Percentiles rank a stretch among this genome's conserved stretches.
Evolutionary conservation across 2,113 vertebrate genomes (phyloP).

Genomic region (Gobio gobio): DNA sequence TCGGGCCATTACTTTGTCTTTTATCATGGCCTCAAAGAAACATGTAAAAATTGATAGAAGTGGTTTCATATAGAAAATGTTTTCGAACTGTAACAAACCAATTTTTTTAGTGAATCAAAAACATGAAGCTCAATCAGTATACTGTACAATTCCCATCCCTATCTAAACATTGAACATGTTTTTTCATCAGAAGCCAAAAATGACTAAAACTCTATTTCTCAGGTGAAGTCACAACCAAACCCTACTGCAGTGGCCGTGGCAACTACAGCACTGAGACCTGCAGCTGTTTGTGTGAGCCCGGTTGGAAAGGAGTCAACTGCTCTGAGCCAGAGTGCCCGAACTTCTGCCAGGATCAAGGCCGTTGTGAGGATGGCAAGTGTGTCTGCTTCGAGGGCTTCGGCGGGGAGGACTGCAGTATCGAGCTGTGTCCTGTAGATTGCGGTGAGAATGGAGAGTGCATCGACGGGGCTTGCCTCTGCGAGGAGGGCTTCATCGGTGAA

Average conservation of each 20-base stretch:
- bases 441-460: constrained; percentile 84
- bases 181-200: not conserved
- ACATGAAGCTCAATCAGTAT: not conserved
- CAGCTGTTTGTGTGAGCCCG: constrained; percentile 82
- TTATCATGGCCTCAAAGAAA: not conserved
- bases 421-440: constrained; percentile 86
- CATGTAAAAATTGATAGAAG: not conserved
- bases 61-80: not conserved
- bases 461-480: constrained; percentile 84
- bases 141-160: not conserved
- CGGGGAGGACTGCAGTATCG: constrained; percentile 83
- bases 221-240: constrained; percentile 88
- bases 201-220: constrained; percentile 15
- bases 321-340: constrained; percentile 83
- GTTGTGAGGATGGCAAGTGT: constrained; percentile 85
- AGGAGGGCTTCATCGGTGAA: constrained; percentile 83
- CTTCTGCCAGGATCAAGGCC: constrained; percentile 95
- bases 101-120: not conserved
- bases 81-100: too few relatives aligned
- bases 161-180: not conserved
- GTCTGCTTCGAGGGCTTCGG: constrained; percentile 90
- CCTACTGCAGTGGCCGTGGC: constrained; percentile 89
- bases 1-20: not conserved
- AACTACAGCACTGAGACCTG: constrained; percentile 89
- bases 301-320: constrained; percentile 88